phyloP scores from a whole-genome alignment of 2,888 invertebrate species.

The Tachystola acroxantha region DNA sequence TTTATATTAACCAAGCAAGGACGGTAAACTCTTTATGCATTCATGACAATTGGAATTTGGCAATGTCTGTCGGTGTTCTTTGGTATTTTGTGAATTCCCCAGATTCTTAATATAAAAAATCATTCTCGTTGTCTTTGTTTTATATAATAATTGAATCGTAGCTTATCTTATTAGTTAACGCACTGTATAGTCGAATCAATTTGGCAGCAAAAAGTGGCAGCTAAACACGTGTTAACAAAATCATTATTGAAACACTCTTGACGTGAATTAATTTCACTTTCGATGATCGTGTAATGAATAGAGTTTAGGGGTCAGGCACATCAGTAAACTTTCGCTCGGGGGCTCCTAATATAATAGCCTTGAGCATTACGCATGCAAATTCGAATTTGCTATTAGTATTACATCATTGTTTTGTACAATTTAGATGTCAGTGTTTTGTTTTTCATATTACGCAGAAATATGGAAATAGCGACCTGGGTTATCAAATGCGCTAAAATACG shows the following conservation, averaged over 20 bases:
- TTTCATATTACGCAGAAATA: too few relatives aligned
- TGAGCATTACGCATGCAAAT: slow-evolving; percentile 38
- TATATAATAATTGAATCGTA: too few relatives aligned
- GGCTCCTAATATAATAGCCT: slow-evolving; percentile 48
- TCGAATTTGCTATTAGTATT: slow-evolving; percentile 38
- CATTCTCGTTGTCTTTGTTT: too few relatives aligned
- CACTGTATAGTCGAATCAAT: slow-evolving; percentile 22
- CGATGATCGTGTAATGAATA: slow-evolving; percentile 66
- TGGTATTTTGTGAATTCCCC: too few relatives aligned
- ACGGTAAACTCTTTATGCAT: too few relatives aligned
- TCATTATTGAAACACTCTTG: slow-evolving; percentile 50
- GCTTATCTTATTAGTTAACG: too few relatives aligned
- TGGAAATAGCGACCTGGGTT: too few relatives aligned
- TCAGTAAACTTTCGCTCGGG: slow-evolving; percentile 59
- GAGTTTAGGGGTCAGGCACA: slow-evolving; percentile 58
- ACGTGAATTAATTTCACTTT: slow-evolving; percentile 69
- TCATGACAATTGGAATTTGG: too few relatives aligned
- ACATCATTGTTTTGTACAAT: slow-evolving; percentile 26
- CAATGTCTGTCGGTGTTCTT: too few relatives aligned
- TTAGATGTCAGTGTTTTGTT: slow-evolving; percentile 22
- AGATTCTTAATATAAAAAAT: too few relatives aligned
- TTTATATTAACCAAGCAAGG: too few relatives aligned
- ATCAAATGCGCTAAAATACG: too few relatives aligned
- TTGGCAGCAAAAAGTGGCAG: slow-evolving; percentile 21
- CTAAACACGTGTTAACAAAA: slow-evolving; percentile 46